Evolutionary conservation across 2,888 invertebrate species (phyloP), one percentile per base, ranked within the genome.

Genomic region (Schrankia costaestrigalis): DNA sequence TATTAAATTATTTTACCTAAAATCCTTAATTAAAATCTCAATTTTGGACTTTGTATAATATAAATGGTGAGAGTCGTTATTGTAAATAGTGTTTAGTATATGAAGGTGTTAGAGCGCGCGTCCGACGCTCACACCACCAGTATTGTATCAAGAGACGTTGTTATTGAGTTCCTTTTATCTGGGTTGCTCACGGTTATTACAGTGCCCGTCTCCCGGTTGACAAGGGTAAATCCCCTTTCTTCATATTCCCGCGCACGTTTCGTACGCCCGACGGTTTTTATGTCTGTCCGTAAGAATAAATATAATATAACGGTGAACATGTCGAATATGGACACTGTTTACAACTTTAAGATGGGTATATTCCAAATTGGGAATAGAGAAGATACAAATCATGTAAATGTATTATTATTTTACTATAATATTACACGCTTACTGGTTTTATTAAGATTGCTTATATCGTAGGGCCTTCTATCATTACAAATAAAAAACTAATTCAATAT

Each of bases 141-240:
- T 45, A 32, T 56, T 51, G 60, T 56, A 56, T 51, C 56, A 55
- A 51, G 58, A 58, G 53, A 44, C 56, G 52, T 48, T 46, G 60
- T 59, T 62, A 64, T 60, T 56, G 66, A 69, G 66, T 64, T 63
- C 71, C 70, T 72, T 75, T 73, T 74, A 76, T 73, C 70, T 66
- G 62, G 61, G 61, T 68, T 64, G 68, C 71, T 69, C 60, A 52
- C 65, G 67, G 78, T 75, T 78, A 81, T 82, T 78, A 79, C 74
- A 57, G 45, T 47, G 51, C 56, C 73, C 75, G 78, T 79, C 82
- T 63, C 56, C 57, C 41, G 37, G 63, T 67, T 84, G 84, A 84
- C 81, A 71, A 78, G 84, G 84, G 84, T 84, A 81, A 84, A 84
- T 80, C 84, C 80, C 73, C 76, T 81, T 78, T 78, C 78, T 77